Conservation (phyloP, 2,888 invertebrate genomes). For the Flexamia atlantica region DNA sequence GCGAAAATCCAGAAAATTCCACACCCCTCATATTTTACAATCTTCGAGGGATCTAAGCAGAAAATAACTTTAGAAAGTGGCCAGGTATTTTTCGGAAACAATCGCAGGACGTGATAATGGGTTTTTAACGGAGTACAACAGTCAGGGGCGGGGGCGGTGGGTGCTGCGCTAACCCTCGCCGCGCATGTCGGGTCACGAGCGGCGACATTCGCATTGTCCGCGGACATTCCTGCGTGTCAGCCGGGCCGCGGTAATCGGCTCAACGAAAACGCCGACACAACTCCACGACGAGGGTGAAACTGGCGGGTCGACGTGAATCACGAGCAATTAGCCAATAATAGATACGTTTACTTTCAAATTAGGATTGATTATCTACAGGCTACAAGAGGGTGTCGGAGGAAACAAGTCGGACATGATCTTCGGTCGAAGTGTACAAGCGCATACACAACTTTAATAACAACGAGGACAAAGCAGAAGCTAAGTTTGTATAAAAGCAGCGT, state of each 20-base stretch:
- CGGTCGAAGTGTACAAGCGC: too few species aligned
- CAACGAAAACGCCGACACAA: not conserved
- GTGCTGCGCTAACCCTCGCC: not conserved
- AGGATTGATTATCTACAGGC: too few species aligned
- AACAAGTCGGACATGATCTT: too few species aligned
- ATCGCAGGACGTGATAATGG: constrained; percentile 3
- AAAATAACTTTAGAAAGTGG: not conserved
- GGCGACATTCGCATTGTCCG: not conserved
- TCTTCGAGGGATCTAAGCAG: too few species aligned
- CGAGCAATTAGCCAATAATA: too few species aligned
- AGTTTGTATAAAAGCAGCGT: not conserved
- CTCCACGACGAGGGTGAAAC: not conserved
- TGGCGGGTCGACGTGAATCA: too few species aligned
- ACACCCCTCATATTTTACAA: not conserved
- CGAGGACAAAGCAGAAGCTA: not conserved
- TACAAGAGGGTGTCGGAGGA: too few species aligned
- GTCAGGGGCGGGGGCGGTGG: not conserved
- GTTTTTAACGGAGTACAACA: not conserved
- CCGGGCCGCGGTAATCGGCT: not conserved
- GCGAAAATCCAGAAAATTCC: too few species aligned
- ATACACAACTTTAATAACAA: too few species aligned
- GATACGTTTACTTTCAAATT: too few species aligned
- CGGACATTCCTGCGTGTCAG: not conserved
- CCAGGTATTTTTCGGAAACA: not conserved
- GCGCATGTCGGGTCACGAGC: not conserved